Evolutionary conservation across 2,113 vertebrate genomes (phyloP).

Genomic region (Pollachius pollachius): DNA sequence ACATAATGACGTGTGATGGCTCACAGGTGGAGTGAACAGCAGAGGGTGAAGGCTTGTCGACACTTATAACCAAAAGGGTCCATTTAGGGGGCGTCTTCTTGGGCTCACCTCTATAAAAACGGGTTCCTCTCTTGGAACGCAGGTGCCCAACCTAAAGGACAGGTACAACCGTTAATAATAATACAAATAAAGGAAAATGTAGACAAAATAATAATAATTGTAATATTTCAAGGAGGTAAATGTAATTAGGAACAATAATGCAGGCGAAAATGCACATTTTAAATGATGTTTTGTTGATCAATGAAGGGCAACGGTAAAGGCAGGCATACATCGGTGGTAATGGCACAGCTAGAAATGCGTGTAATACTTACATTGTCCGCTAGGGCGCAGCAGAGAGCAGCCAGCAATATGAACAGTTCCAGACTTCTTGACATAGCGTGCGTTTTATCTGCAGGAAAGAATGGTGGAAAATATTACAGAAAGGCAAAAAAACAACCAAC

Average conservation of each 20-base stretch:
- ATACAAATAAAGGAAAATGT: too few species aligned
- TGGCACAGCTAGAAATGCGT: too few species aligned
- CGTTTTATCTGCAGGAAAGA: constrained; percentile 28
- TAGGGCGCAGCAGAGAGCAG: constrained; percentile 59
- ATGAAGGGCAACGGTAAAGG: too few species aligned
- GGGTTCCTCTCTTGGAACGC: constrained; percentile 66
- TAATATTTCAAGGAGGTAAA: too few species aligned
- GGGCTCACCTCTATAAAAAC: constrained; percentile 70
- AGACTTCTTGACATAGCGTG: constrained; percentile 46
- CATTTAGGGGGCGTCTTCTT: constrained; percentile 49
- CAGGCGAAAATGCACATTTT: too few species aligned
- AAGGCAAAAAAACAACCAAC: background rate
- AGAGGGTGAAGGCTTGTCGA: constrained; percentile 60
- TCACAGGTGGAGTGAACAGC: constrained; percentile 60
- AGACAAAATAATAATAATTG: too few species aligned
- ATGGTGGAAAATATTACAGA: constrained; percentile 7
- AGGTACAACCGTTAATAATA: background rate
- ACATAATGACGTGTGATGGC: constrained; percentile 27
- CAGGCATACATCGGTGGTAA: too few species aligned
- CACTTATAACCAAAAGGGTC: constrained; percentile 63
- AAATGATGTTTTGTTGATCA: too few species aligned
- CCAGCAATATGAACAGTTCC: constrained; percentile 39
- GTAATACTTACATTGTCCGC: constrained; percentile 59
- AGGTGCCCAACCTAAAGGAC: constrained; percentile 50
- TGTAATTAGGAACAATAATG: background rate